Evolutionary conservation across 2,113 vertebrate genomes (phyloP).

Genomic region (Zeus faber): DNA sequence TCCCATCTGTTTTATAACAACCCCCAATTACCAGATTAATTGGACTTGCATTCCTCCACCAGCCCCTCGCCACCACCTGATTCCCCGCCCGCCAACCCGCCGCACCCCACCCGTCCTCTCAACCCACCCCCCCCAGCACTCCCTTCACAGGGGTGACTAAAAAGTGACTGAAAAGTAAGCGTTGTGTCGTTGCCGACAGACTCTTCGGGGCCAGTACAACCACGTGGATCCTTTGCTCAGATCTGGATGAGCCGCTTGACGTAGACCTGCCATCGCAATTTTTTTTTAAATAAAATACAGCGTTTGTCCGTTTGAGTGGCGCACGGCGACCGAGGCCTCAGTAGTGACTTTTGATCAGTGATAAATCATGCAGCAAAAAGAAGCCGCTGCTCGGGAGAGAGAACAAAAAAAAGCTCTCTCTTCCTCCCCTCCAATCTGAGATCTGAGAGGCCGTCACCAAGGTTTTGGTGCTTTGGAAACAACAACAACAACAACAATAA

Average conservation of each 20-base stretch:
- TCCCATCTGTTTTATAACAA: slow-evolving; percentile 63
- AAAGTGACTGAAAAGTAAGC: slow-evolving; percentile 16
- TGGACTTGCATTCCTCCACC: slow-evolving; percentile 48
- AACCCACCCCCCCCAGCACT: slow-evolving; percentile 17
- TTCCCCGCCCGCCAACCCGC: too few species aligned
- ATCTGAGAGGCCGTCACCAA: slow-evolving; percentile 50
- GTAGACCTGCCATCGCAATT: slow-evolving; percentile 18
- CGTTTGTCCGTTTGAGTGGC: slow-evolving; percentile 48
- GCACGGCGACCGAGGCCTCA: slow-evolving; percentile 25
- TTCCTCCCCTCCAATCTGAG: slow-evolving; percentile 28
- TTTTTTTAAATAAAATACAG: slow-evolving; percentile 18
- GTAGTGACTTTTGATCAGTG: slow-evolving; percentile 46
- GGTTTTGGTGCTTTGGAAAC: slow-evolving; percentile 44
- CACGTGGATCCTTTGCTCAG: too few species aligned
- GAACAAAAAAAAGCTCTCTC: slow-evolving; percentile 31
- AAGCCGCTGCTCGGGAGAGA: slow-evolving; percentile 35
- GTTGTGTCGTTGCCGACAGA: slow-evolving; percentile 14
- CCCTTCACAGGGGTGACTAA: slow-evolving; percentile 13
- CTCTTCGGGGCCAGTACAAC: too few species aligned
- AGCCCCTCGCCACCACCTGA: slow-evolving; percentile 5
- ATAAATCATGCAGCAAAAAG: slow-evolving; percentile 68
- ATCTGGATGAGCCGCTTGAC: too few species aligned
- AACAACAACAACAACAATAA: slow-evolving; percentile 57
- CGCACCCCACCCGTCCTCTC: too few species aligned
- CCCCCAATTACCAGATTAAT: slow-evolving; percentile 62